These are phyloP conservation scores for Lipophrys pholis DNA, from an alignment of 2,113 vertebrate genomes.

Conservation along the genomic window DNA sequence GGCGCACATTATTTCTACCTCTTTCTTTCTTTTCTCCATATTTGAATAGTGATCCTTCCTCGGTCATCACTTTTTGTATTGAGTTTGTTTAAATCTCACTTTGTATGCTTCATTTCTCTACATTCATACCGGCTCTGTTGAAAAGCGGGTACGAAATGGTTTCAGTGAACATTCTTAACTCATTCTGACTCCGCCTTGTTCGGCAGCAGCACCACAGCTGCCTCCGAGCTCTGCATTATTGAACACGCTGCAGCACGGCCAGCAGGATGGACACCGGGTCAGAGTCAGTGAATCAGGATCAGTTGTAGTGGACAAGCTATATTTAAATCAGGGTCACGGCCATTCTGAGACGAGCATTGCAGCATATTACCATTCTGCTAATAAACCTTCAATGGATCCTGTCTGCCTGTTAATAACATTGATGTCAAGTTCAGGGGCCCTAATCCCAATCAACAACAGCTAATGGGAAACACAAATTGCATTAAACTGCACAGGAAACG, in stretches of 20 bases:
- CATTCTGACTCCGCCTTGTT: constrained; percentile 14
- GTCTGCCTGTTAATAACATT: constrained; percentile 52
- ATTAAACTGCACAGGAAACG: constrained; percentile 22
- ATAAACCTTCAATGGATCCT: constrained; percentile 55
- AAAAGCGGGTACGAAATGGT: constrained; percentile 34
- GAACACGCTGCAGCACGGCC: constrained; percentile 67
- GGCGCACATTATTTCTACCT: constrained; percentile 7
- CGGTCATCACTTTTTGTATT: constrained; percentile 12
- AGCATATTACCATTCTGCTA: constrained; percentile 46
- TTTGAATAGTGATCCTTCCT: constrained; percentile 12
- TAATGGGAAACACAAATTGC: constrained; percentile 51
- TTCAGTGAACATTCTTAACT: constrained; percentile 53
- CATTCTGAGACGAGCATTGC: constrained; percentile 31
- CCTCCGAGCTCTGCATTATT: constrained; percentile 76
- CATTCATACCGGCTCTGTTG: constrained; percentile 40
- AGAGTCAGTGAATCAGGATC: constrained; percentile 49
- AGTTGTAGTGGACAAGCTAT: constrained; percentile 52
- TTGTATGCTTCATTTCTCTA: constrained; percentile 22
- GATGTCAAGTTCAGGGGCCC: constrained; percentile 55
- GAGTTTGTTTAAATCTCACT: constrained; percentile 10
- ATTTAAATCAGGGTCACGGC: constrained; percentile 59
- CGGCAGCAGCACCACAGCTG: constrained; percentile 21
- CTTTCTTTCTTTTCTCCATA: neutral
- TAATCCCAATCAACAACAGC: constrained; percentile 49
- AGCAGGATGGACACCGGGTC: constrained; percentile 50